Conservation (phyloP, 2,888 invertebrate genomes). For the Spilosoma lubricipeda region DNA sequence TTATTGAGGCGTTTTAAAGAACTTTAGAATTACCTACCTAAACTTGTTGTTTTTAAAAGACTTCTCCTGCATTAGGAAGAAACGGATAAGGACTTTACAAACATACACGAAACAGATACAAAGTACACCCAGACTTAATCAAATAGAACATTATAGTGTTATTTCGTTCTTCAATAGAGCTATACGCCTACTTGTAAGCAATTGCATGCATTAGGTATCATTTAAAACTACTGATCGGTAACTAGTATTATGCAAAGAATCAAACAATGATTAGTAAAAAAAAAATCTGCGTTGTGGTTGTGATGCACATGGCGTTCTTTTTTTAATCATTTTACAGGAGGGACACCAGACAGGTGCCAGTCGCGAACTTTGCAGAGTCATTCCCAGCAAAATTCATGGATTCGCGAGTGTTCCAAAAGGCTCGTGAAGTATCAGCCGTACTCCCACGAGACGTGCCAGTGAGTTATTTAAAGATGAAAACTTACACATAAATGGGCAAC, state of each 20-base stretch:
- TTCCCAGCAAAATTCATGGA: slow-evolving; percentile 75
- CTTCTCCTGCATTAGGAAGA: no score
- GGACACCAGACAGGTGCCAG: slow-evolving; percentile 86
- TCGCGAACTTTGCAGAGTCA: slow-evolving; percentile 23
- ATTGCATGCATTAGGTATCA: no score
- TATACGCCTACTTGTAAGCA: neutral
- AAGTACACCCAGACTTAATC: no score
- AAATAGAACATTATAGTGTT: no score
- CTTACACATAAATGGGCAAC: neutral
- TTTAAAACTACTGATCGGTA: neutral
- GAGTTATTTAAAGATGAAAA: slow-evolving; percentile 28
- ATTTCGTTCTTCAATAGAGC: neutral
- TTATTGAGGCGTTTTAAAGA: no score
- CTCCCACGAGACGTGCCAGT: slow-evolving; percentile 57
- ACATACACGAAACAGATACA: no score
- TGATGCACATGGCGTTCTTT: neutral
- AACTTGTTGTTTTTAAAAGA: no score
- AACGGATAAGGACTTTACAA: no score
- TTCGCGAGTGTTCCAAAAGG: slow-evolving; percentile 85
- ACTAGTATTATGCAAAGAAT: neutral
- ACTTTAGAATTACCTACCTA: no score
- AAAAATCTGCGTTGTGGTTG: neutral
- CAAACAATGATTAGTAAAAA: no score
- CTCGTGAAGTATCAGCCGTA: slow-evolving; percentile 85
- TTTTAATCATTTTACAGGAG: slow-evolving; percentile 55